Base-by-base conservation (phyloP, 2,113 vertebrate species). In the Eclectus roratus region DNA sequence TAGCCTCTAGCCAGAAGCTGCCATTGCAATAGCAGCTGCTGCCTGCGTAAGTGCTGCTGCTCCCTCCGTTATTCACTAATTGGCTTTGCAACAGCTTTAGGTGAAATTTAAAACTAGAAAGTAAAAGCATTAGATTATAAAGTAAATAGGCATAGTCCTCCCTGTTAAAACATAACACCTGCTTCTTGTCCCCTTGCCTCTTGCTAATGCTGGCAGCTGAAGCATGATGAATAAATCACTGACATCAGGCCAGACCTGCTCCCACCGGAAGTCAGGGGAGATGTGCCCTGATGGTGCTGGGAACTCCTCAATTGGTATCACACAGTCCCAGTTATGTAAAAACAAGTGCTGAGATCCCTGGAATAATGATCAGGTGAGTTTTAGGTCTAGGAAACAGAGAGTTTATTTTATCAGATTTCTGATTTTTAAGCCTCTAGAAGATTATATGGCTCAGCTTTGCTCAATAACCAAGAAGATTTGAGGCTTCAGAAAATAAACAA, bases 401-500 rank as follows among this genome's bases (percentile, higher is more conserved):
- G 17, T 85, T 90, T 23, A 37, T 87, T 92, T 94, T 68, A 77
- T 68, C 46, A 50, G 50, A 71, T 78, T 93, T 85, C 58, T 93
- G 71, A 56, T 66, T 93, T 94, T 88, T 58, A 83, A 91, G 46
- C 60, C 35, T 68, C 39, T 78, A 64, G 55, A 83, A 88, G 87
- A 76, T 91, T 52, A 72, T 28, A 31, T n/a, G 58, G 31, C 56
- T 91, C 47, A 94, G 66, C 31, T 94, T 85, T 76, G 63, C 69
- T 91, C 23, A 72, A 37, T 56, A 89, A 85, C 79, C 56, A 69
- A 58, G 85, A 92, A 53, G 55, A 77, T 77, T 21, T 44, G 71
- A 86, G 33, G 47, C 49, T 91, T 91, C 49, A 80, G 70, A 90
- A 88, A 82, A 65, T 46, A 87, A 92, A 80, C 72, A 80, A 95